Evolutionary conservation across 1,140 invertebrate species (phyloP), one percentile per base, ranked within the genome.

Genomic region (Homarus americanus): DNA sequence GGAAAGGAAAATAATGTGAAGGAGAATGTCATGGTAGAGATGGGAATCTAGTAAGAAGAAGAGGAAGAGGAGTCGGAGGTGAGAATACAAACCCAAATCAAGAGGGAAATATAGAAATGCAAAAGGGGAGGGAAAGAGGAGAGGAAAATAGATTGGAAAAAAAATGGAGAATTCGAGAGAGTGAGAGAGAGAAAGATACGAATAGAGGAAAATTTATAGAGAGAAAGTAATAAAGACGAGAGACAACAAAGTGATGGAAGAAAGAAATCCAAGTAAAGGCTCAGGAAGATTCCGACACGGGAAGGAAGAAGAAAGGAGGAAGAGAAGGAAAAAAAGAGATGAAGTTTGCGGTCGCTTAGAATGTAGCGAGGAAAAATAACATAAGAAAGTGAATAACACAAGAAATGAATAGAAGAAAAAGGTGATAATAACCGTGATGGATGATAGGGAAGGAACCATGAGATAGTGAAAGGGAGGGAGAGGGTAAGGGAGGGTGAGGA

Each of bases 381-480:
- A 36, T 28, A 34, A 78, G 9, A 5, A 66, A 2, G 7, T 89
- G n/a, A 1, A 93, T 36, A 91, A 7, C n/a, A 10, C 93, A 66
- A 24, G 17, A 58, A 93, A 91, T 91, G 40, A 17, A 78, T 78
- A 78, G n/a, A 78, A n/a, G n/a, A n/a, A n/a, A n/a, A n/a, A n/a
- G n/a, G n/a, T n/a, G n/a, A n/a, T n/a, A n/a, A n/a, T n/a, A n/a
- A n/a, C n/a, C n/a, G n/a, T n/a, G n/a, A n/a, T n/a, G n/a, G n/a
- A n/a, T n/a, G n/a, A n/a, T n/a, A n/a, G n/a, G n/a, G n/a, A n/a
- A n/a, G n/a, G n/a, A n/a, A n/a, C n/a, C n/a, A n/a, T n/a, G n/a
- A n/a, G n/a, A n/a, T n/a, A n/a, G n/a, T n/a, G n/a, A n/a, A n/a
- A n/a, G n/a, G n/a, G n/a, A n/a, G n/a, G n/a, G n/a, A n/a, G n/a